phyloP scores from a whole-genome alignment of 2,797 vertebrate genomes.

The Chloroceryle amazona region DNA sequence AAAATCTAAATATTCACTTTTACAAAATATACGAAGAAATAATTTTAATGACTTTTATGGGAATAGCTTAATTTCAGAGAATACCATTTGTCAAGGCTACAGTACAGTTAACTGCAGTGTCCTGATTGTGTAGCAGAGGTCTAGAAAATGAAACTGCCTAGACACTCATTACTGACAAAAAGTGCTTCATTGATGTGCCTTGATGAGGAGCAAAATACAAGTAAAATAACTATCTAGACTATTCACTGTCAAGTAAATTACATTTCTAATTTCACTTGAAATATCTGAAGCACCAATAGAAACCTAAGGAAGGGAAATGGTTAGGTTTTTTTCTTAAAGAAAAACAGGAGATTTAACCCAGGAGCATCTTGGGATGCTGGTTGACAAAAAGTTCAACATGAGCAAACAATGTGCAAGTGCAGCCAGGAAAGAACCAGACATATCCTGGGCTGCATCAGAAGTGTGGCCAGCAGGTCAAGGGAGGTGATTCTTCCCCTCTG shows the following conservation, averaged over 20 bases:
- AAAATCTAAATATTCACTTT: neutral
- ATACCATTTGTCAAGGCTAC: neutral
- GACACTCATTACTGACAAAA: neutral
- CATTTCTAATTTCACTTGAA: constrained; percentile 10
- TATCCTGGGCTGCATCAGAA: too few relatives aligned
- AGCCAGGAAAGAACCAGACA: too few relatives aligned
- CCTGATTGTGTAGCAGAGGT: neutral
- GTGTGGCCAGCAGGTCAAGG: too few relatives aligned
- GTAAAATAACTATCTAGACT: neutral
- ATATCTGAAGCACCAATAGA: neutral
- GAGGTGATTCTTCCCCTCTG: too few relatives aligned
- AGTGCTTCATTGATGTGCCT: neutral
- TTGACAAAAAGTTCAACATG: too few relatives aligned
- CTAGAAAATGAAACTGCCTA: neutral
- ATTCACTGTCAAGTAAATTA: neutral
- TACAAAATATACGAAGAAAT: neutral
- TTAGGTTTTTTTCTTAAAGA: neutral
- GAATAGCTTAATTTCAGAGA: neutral
- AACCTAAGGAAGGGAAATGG: neutral
- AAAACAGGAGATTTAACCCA: neutral
- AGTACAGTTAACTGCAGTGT: neutral
- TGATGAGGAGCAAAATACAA: neutral
- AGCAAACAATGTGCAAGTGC: too few relatives aligned
- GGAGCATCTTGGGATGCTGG: neutral
- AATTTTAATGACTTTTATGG: neutral